Base-by-base conservation (phyloP, 2,888 invertebrate genomes). In the Synanthedon formicaeformis region DNA sequence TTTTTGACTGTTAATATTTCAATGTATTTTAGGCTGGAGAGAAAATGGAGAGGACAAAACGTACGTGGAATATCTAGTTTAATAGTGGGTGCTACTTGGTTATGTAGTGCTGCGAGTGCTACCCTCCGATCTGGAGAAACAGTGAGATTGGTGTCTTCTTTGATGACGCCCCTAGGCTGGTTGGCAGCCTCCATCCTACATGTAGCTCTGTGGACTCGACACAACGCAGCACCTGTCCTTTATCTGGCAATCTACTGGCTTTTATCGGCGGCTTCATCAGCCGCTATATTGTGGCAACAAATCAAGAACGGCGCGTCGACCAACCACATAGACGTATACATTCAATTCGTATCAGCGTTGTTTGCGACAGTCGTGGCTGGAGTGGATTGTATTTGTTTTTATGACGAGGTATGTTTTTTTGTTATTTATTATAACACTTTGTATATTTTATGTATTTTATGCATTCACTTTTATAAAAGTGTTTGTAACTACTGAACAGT, bases 201-300 rank as follows among this genome's bases (percentile, higher is more conserved):
- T 61, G 70, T 81, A 1, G 67, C 78, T 0, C 69, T 87, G 12
- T 83, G 84, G 83, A 74, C 71, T 1, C 71, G 86, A 13, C 75
- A 75, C 53, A 72, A 77, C 14, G 73, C 80, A n/a, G 78, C 86
- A 0, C 84, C 83, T 18, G 64, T 82, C 55, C 76, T 87, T 41
- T 87, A 85, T 64, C 75, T 87, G 40, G 77, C 75, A n/a, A 69
- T 88, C 55, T 88, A 87, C 63, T 88, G 86, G 83, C 64, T 81
- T 16, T 73, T 86, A 49, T 63, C 79, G 1, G 66, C 81, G n/a
- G 63, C 65, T 10, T 71, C 77, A 27, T 69, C 83, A 0, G 75
- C 75, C 1, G 66, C 76, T 3, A 66, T 78, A 8, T 57, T 84
- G 14, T 78, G 76, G 67, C 69, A 72, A 56, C 72, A 74, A 51